These are phyloP conservation scores for Xenentodon cancila DNA, from an alignment of 2,797 vertebrate species.

Conservation along the genomic window DNA sequence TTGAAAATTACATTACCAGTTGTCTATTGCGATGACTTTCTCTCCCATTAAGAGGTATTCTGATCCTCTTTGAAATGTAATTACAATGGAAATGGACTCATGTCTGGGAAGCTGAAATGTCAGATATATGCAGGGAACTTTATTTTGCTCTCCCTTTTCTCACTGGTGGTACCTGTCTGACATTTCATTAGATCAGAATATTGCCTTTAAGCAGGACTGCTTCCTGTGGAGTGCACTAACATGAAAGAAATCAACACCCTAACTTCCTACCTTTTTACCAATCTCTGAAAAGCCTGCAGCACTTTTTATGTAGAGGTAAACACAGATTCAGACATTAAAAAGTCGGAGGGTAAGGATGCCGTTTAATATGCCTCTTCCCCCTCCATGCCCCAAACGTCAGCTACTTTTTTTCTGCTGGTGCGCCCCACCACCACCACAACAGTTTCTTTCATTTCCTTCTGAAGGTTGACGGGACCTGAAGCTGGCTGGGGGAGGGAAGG, in stretches of 20 bases:
- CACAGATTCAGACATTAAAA: conserved; percentile 22
- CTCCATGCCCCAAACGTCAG: conserved; percentile 30
- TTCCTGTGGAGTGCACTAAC: conserved; percentile 33
- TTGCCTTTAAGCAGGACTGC: conserved; percentile 24
- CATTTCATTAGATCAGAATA: conserved; percentile 41
- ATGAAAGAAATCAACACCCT: conserved; percentile 39
- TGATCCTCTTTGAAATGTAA: conserved; percentile 56
- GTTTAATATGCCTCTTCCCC: conserved; percentile 53
- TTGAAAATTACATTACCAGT: conserved; percentile 63
- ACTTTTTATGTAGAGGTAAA: conserved; percentile 26
- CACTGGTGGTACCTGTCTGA: background rate
- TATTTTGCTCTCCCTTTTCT: conserved; percentile 24
- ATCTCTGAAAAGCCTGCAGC: conserved; percentile 34
- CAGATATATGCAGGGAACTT: conserved; percentile 8
- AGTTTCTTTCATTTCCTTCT: conserved; percentile 32
- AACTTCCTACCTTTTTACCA: conserved; percentile 39
- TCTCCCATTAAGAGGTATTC: conserved; percentile 55
- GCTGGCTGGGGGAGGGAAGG: conserved; percentile 50
- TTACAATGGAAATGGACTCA: conserved; percentile 52
- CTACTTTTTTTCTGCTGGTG: conserved; percentile 38
- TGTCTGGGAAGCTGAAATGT: conserved; percentile 34
- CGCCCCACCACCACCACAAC: background rate
- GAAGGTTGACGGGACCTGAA: conserved; percentile 52
- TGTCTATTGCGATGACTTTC: conserved; percentile 51
- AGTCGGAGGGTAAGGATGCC: conserved; percentile 26